Evolutionary conservation across 2,113 vertebrate genomes (phyloP).

Genomic region (Microcebus lehilahytsara): DNA sequence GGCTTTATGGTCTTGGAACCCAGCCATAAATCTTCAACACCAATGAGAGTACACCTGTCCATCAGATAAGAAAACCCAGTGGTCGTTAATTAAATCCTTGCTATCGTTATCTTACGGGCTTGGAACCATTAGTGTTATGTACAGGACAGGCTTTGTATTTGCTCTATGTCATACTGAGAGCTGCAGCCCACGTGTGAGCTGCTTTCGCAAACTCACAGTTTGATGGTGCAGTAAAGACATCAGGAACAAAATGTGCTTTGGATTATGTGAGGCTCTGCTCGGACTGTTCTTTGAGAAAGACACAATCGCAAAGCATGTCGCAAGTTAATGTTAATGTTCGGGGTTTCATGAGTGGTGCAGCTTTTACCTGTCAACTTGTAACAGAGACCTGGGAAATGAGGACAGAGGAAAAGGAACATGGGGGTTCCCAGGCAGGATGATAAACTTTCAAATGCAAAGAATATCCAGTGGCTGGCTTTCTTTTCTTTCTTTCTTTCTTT

Average conservation of each 20-base stretch:
- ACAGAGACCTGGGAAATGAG: not conserved
- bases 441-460: not conserved
- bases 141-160: not conserved
- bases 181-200: not conserved
- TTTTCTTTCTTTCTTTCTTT: no score
- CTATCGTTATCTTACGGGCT: not conserved
- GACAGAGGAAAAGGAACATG: not conserved
- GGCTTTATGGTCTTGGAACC: constrained; percentile 44
- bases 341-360: not conserved
- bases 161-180: constrained; percentile 50
- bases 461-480: no score
- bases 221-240: constrained; percentile 31
- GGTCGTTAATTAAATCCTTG: constrained; percentile 29
- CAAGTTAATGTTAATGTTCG: not conserved
- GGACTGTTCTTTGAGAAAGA: not conserved
- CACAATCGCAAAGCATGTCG: not conserved
- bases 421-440: not conserved
- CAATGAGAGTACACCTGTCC: not conserved
- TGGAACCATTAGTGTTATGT: constrained; percentile 16
- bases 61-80: constrained; percentile 34
- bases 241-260: constrained; percentile 30
- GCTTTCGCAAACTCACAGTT: not conserved
- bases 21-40: constrained; percentile 34
- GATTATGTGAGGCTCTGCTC: not conserved
- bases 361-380: not conserved